Base-by-base conservation (phyloP, 2,113 vertebrate species). In the Delphinus delphis region DNA sequence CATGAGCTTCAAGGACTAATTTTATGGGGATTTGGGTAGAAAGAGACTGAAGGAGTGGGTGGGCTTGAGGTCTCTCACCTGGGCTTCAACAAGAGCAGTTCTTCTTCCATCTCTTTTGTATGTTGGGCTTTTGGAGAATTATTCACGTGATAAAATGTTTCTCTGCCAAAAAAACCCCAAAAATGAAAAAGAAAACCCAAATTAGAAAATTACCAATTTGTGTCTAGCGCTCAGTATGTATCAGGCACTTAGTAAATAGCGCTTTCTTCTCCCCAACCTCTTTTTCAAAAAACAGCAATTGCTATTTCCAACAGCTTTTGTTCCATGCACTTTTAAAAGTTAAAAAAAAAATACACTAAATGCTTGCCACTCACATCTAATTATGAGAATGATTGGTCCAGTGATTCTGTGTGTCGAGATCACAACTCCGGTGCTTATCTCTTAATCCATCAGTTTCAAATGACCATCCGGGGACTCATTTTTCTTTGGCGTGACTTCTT, bases 371-470 rank as follows among this genome's bases (percentile, higher is more conserved):
- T 97, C 92, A 89, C 70, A 95, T 96, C 84, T 95, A 97, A 97
- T 97, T 97, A 96, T 55, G 84, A 95, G 92, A 94, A 92, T 95
- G 25, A 65, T 80, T 95, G 97, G 97, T 96, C 92, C 83, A 96
- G 87, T 76, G 65, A 96, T 62, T 96, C 92, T 94, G 80, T 96
- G 95, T 93, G 68, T 98, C 0, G 31, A 88, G 92, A 96, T 96
- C 95, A 96, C 87, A 97, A 28, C 96, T 97, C 93, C 0, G 9
- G 96, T 88, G 84, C 92, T 97, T 96, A 97, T 87, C 95, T 96
- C 92, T 97, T 96, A 96, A 98, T 96, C 96, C 90, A 94, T 97
- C 97, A 96, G 82, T 85, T 97, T 76, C 90, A 88, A 87, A 98
- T 88, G 90, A 93, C 87, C 90, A 96, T 88, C 76, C 0, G 1